Conservation (phyloP, 2,797 vertebrate species). For the Leptatherina wallacei region DNA sequence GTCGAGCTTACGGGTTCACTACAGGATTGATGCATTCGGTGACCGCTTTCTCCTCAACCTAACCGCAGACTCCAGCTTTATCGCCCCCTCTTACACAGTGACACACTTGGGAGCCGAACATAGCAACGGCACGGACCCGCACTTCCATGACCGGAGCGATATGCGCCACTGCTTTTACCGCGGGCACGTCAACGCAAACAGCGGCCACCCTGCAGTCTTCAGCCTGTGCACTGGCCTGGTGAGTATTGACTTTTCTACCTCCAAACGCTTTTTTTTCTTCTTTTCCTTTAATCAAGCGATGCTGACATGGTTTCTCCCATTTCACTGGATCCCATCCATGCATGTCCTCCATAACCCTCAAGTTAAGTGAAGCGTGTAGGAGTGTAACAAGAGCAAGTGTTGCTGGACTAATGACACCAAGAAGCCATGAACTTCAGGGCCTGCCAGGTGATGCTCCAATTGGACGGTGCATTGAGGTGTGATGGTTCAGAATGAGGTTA, state of each 20-base stretch:
- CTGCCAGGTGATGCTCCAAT: constrained; percentile 36
- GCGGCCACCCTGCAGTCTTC: constrained; percentile 87
- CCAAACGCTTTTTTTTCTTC: not conserved
- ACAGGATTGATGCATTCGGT: constrained; percentile 91
- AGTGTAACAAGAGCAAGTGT: constrained; percentile 57
- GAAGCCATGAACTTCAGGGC: constrained; percentile 23
- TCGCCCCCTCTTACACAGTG: constrained; percentile 87
- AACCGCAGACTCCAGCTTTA: constrained; percentile 89
- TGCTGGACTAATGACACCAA: constrained; percentile 37
- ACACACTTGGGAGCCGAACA: constrained; percentile 85
- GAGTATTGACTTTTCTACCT: constrained; percentile 71
- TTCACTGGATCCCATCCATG: constrained; percentile 40
- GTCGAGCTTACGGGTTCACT: constrained; percentile 83
- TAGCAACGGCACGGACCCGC: constrained; percentile 44
- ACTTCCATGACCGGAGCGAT: constrained; percentile 67
- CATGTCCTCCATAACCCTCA: constrained; percentile 23
- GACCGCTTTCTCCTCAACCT: constrained; percentile 93
- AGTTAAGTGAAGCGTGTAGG: constrained; percentile 41
- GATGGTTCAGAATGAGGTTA: not conserved
- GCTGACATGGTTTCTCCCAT: constrained; percentile 36
- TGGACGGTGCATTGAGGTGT: not conserved
- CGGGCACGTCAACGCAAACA: constrained; percentile 90
- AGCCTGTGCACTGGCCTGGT: constrained; percentile 96
- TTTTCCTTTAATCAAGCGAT: constrained; percentile 16
- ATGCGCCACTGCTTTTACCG: constrained; percentile 95